Evolutionary conservation across 2,888 invertebrate genomes (phyloP).

Genomic region (Aporophyla lueneburgensis): DNA sequence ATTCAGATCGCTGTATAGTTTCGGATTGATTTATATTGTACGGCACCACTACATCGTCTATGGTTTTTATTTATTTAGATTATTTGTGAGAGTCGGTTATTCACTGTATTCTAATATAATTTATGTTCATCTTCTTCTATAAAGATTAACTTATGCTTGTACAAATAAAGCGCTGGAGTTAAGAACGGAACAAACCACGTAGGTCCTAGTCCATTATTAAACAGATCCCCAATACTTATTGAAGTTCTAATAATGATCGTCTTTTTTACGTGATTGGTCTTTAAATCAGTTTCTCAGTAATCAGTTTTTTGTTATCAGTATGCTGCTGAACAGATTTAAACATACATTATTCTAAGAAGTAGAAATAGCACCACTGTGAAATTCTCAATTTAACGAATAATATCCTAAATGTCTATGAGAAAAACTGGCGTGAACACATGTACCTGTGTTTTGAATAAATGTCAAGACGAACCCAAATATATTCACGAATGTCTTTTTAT

Average conservation of each 20-base stretch:
- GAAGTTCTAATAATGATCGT: not conserved
- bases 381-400: not conserved
- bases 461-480: constrained; percentile 79
- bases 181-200: too few species aligned
- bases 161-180: not conserved
- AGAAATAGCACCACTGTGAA: not conserved
- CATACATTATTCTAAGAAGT: not conserved
- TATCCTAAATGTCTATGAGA: not conserved
- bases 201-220: too few species aligned
- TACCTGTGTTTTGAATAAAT: constrained; percentile 65
- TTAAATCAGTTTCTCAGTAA: too few species aligned
- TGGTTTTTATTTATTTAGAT: not conserved
- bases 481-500: constrained; percentile 84
- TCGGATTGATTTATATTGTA: not conserved
- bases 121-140: not conserved
- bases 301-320: not conserved
- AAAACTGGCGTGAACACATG: constrained; percentile 31
- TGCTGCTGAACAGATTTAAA: too few species aligned
- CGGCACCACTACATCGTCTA: too few species aligned
- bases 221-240: not conserved
- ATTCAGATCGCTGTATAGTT: not conserved
- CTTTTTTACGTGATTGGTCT: too few species aligned
- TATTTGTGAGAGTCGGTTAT: not conserved
- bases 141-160: not conserved
- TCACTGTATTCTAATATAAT: not conserved